A percentile compares a stretch with the other conserved stretches of the same genome.
Conservation (phyloP, 1,140 invertebrate genomes). For the Cyphomyrmex costatus region DNA sequence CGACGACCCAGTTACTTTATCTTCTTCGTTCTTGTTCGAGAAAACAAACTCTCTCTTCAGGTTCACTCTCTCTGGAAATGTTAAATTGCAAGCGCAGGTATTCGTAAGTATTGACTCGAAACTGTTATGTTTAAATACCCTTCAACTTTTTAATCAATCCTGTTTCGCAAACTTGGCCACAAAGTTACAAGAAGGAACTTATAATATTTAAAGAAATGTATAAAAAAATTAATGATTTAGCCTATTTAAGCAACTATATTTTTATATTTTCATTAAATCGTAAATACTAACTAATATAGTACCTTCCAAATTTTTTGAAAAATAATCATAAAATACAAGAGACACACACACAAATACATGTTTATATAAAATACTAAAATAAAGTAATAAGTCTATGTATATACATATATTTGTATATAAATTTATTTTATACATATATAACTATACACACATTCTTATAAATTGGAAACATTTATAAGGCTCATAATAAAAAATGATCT, state of each 20-base stretch:
- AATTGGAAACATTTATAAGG: neutral
- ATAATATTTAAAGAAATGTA: neutral
- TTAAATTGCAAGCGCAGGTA: conserved; percentile 34
- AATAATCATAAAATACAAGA: neutral
- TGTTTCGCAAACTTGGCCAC: neutral
- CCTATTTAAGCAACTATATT: neutral
- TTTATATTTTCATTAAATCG: neutral
- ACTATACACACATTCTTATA: neutral
- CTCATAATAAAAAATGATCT: neutral
- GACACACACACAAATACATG: neutral
- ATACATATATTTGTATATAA: too few species aligned
- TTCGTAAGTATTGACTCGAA: conserved; percentile 25
- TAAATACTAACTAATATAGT: neutral
- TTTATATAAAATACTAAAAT: neutral
- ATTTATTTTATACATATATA: too few species aligned
- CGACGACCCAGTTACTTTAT: conserved; percentile 69
- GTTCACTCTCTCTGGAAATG: neutral
- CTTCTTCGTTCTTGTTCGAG: conserved; percentile 44
- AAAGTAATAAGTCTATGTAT: neutral
- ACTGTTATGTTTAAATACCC: conserved; percentile 26
- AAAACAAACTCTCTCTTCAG: conserved; percentile 56
- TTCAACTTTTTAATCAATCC: conserved; percentile 29
- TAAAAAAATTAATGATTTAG: neutral
- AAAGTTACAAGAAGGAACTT: neutral
- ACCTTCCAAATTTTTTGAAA: too few species aligned